Base-by-base conservation (phyloP, 2,888 invertebrate species). In the Brenthis ino region DNA sequence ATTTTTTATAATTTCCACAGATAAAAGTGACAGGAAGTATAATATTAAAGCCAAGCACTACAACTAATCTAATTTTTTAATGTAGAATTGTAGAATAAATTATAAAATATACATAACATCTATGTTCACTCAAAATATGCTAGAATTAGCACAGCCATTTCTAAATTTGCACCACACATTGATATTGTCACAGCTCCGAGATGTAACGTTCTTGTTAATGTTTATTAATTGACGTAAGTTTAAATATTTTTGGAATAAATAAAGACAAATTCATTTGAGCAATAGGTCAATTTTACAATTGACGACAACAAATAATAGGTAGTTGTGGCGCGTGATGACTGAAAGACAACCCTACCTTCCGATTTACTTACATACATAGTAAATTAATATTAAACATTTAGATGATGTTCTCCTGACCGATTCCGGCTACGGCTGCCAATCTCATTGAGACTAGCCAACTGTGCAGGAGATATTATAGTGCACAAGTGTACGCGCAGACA, bases 111-210 rank as follows among this genome's bases (percentile, higher is more conserved):
- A 43, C 2, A 11, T 43, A 11, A 43, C 11, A 43, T 43, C 37
- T 43, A 64, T 43, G 12, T 56, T 51, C 14, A 33, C 37, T 37
- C 37, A 4, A 51, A 33, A 33, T n/a, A 8, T 16, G 51, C 51
- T 55, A 50, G 55, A 61, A 50, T 16, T 63, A 55, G 6, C 54
- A 28, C 47, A 55, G 57, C 11, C 57, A 53, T 24, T 55, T 53
- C 33, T 47, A 58, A 37, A 37, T 64, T 20, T 28, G 5, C 14
- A 57, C 67, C 64, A 67, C 67, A 67, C 64, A 55, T 64, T 50
- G 37, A 67, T 69, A 69, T 71, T 67, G 71, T 67, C 71, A 66
- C 63, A 66, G 51, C 66, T 66, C 33, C 56, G 13, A 61, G 13
- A 14, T 53, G 6, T 6, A 0, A 3, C 37, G 53, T 12, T 11